phyloP scores from a whole-genome alignment of 2,113 vertebrate genomes.

The Lamprotornis superbus region DNA sequence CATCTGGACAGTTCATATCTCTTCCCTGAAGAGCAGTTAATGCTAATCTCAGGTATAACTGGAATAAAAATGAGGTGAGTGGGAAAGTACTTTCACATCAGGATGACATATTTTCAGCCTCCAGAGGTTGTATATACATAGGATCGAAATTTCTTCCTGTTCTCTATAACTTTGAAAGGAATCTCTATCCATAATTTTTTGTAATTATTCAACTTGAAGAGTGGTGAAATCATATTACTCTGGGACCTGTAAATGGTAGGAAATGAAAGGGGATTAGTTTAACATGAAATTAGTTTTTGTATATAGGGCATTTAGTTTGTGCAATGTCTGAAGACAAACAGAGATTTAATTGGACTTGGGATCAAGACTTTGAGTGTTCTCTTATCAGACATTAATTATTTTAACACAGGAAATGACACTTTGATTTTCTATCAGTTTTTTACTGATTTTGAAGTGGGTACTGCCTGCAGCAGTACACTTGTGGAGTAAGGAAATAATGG shows the following conservation, averaged over 20 bases:
- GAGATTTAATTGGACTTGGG: neutral
- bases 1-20: neutral
- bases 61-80: neutral
- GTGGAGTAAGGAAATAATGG: neutral
- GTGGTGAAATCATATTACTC: neutral
- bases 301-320: neutral
- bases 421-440: neutral
- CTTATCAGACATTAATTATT: neutral
- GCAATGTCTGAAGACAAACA: neutral
- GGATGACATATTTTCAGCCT: neutral
- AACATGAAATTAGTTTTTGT: no score
- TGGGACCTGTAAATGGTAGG: neutral
- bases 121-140: neutral
- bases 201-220: neutral
- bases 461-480: neutral
- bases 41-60: neutral
- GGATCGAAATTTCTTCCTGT: neutral
- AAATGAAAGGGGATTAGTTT: neutral
- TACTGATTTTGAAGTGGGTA: neutral
- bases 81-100: neutral
- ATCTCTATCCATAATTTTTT: neutral
- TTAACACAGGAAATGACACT: neutral
- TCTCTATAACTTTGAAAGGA: neutral
- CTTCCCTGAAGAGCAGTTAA: neutral
- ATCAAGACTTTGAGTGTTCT: neutral